These are phyloP conservation scores for Mesocricetus auratus DNA, from an alignment of 2,113 vertebrate genomes.

Conservation along the genomic window DNA sequence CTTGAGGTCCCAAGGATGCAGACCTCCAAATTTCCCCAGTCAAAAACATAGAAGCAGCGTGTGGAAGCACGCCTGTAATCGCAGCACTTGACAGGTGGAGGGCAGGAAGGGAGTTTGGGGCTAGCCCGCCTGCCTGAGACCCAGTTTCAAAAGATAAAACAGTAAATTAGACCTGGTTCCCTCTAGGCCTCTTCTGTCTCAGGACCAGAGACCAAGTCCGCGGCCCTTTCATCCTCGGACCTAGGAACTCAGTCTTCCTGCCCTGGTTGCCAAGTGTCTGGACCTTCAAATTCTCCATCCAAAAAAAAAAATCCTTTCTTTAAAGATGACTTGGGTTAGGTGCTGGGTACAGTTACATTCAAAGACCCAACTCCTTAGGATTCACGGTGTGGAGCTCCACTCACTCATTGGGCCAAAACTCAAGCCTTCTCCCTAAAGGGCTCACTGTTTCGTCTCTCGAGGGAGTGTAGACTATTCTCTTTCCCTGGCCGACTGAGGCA, in stretches of 20 bases:
- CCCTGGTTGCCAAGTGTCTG: background rate
- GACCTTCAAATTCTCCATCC: background rate
- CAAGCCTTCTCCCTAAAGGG: background rate
- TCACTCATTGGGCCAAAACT: background rate
- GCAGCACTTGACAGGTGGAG: background rate
- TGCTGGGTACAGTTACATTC: background rate
- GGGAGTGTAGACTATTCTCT: background rate
- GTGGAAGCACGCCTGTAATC: background rate
- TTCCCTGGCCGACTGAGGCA: background rate
- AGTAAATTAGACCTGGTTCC: background rate
- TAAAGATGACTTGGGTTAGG: background rate
- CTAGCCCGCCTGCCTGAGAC: background rate
- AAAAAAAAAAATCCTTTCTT: background rate
- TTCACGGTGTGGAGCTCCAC: background rate
- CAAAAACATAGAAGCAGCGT: background rate
- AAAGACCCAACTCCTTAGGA: background rate
- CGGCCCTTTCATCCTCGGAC: background rate
- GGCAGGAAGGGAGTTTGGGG: background rate
- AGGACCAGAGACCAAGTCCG: background rate
- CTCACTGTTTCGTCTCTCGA: constrained; percentile 31
- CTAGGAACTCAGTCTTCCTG: background rate
- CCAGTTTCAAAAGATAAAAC: background rate
- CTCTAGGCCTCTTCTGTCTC: background rate
- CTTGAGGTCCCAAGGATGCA: background rate
- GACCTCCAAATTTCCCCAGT: background rate